Conservation (phyloP, 2,888 invertebrate genomes). For the Volucella inanis region DNA sequence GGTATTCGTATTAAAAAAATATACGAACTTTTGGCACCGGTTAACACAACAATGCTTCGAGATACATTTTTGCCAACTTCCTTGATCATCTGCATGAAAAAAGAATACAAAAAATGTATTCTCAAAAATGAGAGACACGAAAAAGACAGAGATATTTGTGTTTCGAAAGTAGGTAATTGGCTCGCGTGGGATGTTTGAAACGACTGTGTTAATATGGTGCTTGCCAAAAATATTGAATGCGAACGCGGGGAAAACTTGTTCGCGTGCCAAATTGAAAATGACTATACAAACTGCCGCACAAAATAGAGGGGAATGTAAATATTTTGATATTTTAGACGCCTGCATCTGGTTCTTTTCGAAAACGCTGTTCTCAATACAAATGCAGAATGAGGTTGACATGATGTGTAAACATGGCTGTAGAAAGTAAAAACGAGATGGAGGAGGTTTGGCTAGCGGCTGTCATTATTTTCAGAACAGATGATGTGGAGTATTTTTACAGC, state of each 20-base stretch:
- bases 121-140: constrained; percentile 27
- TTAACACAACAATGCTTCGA: constrained; percentile 46
- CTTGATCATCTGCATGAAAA: constrained; percentile 42
- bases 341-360: constrained; percentile 31
- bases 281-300: neutral
- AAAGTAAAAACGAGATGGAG: neutral
- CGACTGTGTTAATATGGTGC: neutral
- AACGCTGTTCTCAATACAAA: constrained; percentile 7
- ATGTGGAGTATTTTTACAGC: constrained; percentile 23
- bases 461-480: constrained; percentile 23
- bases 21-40: constrained; percentile 51
- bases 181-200: constrained; percentile 27
- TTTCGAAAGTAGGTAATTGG: neutral
- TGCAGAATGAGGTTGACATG: constrained; percentile 22
- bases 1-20: constrained; percentile 1
- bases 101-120: neutral
- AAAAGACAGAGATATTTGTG: constrained; percentile 29
- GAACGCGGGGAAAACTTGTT: constrained; percentile 52
- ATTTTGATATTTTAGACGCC: constrained; percentile 38
- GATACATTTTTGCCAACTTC: constrained; percentile 33
- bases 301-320: constrained; percentile 23
- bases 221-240: constrained; percentile 54
- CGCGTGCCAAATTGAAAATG: constrained; percentile 66
- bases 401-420: constrained; percentile 31
- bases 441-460: neutral